These are phyloP conservation scores for Alitta virens DNA, from an alignment of 2,888 invertebrate species.

Conservation along the genomic window DNA sequence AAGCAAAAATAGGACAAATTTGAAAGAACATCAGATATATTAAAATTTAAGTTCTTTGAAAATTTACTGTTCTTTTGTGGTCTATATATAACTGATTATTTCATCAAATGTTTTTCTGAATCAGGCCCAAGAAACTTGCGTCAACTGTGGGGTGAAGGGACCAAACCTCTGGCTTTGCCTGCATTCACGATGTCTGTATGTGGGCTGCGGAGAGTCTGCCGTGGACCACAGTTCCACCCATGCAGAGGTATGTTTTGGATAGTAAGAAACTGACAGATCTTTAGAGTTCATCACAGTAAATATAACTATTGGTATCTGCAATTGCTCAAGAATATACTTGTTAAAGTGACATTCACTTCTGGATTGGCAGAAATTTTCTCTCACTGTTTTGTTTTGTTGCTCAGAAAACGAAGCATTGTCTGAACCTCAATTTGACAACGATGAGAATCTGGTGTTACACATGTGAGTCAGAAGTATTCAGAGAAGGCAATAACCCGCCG, in stretches of 20 bases:
- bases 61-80: no score
- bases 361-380: no score
- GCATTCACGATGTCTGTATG: constrained; percentile 73
- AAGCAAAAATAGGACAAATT: no score
- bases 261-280: no score
- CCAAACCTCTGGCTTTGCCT: constrained; percentile 86
- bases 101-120: no score
- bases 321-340: no score
- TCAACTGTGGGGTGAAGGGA: constrained; percentile 71
- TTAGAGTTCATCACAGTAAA: no score
- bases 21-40: no score
- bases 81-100: no score
- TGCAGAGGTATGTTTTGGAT: constrained; percentile 63
- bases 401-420: constrained; percentile 60
- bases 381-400: constrained; percentile 11
- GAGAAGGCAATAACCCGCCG: constrained; percentile 58
- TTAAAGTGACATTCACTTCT: no score
- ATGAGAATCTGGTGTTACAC: constrained; percentile 85
- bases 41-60: no score
- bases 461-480: constrained; percentile 79
- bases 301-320: no score
- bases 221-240: constrained; percentile 82
- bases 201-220: constrained; percentile 80
- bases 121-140: constrained; percentile 60
- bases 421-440: constrained; percentile 73